These are phyloP conservation scores for Octonoba sinensis DNA, from an alignment of 2,888 invertebrate species.

Conservation along the genomic window DNA sequence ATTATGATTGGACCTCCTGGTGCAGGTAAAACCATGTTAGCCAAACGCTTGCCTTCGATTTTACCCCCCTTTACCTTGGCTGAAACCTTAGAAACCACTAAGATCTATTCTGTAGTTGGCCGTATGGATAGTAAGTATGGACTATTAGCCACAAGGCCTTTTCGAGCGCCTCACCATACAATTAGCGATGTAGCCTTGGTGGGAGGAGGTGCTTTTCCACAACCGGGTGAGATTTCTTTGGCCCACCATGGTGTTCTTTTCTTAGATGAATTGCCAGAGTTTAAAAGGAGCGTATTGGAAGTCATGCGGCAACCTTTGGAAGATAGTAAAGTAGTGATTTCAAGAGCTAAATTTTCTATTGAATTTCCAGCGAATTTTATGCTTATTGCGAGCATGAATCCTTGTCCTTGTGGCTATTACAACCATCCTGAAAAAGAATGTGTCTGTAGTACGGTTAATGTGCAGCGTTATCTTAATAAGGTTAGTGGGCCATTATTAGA, in stretches of 20 bases:
- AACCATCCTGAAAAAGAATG: background rate
- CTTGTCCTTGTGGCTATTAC: background rate
- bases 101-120: too few relatives aligned
- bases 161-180: too few relatives aligned
- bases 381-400: background rate
- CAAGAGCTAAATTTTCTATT: background rate
- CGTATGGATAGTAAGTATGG: too few relatives aligned
- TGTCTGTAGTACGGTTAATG: background rate
- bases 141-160: too few relatives aligned
- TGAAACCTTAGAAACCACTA: too few relatives aligned
- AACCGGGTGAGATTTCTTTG: background rate
- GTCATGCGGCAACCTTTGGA: background rate
- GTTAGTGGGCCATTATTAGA: too few relatives aligned
- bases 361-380: background rate
- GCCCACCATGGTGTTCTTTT: background rate
- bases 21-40: too few relatives aligned
- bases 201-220: background rate
- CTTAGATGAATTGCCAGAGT: background rate
- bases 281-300: background rate
- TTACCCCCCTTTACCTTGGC: too few relatives aligned
- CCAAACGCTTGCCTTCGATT: too few relatives aligned
- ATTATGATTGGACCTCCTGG: too few relatives aligned
- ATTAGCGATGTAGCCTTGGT: too few relatives aligned
- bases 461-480: too few relatives aligned
- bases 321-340: background rate